A percentile compares a stretch with the other conserved stretches of the same genome.
phyloP scores from a whole-genome alignment of 2,797 vertebrate species.

The Craterocephalus amniculus region DNA sequence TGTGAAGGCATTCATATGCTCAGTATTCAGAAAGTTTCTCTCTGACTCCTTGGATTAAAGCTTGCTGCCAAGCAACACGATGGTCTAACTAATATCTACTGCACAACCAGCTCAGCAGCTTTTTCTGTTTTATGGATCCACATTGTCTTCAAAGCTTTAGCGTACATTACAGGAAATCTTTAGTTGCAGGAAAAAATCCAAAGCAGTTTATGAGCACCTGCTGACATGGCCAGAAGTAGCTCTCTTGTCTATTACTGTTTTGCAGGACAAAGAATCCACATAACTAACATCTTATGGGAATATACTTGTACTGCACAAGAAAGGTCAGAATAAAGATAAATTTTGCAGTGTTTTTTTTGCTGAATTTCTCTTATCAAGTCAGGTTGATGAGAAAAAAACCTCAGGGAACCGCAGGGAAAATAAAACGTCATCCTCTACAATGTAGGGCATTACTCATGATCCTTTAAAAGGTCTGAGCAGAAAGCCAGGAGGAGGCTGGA shows the following conservation, averaged over 20 bases:
- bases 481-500: conserved; percentile 21
- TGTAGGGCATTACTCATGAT: conserved; percentile 25
- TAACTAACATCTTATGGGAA: conserved; percentile 11
- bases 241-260: conserved; percentile 14
- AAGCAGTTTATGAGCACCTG: conserved; percentile 17
- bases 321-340: conserved; percentile 5
- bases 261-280: conserved; percentile 5
- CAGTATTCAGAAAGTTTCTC: conserved; percentile 75
- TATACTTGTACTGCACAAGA: conserved; percentile 26
- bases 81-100: conserved; percentile 43
- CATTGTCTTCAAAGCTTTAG: conserved; percentile 29
- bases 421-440: conserved; percentile 45
- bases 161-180: conserved; percentile 15
- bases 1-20: conserved; percentile 66
- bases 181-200: conserved; percentile 19
- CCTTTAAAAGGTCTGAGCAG: conserved; percentile 46
- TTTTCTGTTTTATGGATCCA: conserved; percentile 35
- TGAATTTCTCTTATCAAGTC: conserved; percentile 17
- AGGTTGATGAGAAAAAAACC: conserved; percentile 18
- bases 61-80: conserved; percentile 64
- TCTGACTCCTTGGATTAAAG: conserved; percentile 46
- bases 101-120: conserved; percentile 33
- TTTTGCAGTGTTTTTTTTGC: conserved; percentile 4
- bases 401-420: conserved; percentile 31
- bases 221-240: conserved; percentile 1